Percentiles rank a stretch among this genome's conserved stretches.
phyloP scores from a whole-genome alignment of 1,140 invertebrate genomes.

The Fopius arisanus region DNA sequence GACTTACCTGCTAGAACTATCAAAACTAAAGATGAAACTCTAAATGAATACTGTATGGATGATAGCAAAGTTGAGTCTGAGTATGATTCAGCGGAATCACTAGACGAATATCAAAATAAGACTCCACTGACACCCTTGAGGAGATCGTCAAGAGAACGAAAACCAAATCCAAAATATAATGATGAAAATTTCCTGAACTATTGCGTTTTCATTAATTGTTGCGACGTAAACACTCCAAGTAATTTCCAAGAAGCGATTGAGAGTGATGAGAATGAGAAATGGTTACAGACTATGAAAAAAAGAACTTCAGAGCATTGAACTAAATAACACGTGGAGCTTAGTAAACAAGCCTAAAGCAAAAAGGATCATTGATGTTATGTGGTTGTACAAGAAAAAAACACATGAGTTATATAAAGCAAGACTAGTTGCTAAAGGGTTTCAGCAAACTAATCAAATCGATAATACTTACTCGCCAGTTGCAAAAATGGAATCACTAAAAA shows the following conservation, averaged over 20 bases:
- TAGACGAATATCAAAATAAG: not conserved
- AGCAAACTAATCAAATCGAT: constrained; percentile 25
- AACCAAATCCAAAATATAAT: not conserved
- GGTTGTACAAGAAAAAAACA: not conserved
- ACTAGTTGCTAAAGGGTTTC: constrained; percentile 35
- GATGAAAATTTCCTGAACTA: not conserved
- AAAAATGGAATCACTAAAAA: constrained; percentile 19
- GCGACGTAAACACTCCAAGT: not conserved
- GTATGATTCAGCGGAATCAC: not conserved
- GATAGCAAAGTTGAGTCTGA: not conserved
- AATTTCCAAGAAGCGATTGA: not conserved
- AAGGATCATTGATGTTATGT: not conserved
- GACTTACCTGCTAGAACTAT: too few species aligned
- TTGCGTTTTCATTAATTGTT: not conserved
- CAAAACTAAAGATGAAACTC: not conserved
- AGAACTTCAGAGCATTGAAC: not conserved
- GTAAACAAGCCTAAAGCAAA: not conserved
- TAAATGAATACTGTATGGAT: not conserved
- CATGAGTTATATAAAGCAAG: constrained; percentile 31
- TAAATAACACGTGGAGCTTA: not conserved
- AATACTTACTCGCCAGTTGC: constrained; percentile 33
- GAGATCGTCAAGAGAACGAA: not conserved
- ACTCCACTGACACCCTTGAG: not conserved
- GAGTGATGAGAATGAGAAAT: not conserved
- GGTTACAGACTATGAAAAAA: not conserved